phyloP scores from a whole-genome alignment of 2,888 invertebrate genomes.

The Gisinianus flammeolus region DNA sequence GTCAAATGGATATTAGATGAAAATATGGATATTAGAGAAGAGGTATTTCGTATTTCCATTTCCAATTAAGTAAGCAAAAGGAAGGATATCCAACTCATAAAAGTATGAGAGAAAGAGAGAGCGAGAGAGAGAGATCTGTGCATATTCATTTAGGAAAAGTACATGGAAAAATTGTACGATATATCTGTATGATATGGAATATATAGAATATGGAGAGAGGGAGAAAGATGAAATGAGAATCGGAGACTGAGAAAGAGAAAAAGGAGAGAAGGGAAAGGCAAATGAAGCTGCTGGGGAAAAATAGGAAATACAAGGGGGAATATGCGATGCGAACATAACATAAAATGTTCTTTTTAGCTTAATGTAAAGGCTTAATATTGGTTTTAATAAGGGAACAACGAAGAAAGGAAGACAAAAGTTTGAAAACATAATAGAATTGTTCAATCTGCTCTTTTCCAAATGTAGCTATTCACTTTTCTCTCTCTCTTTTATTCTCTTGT shows the following conservation, averaged over 20 bases:
- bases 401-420: conserved; percentile 46
- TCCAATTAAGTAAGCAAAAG: conserved; percentile 55
- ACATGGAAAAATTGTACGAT: conserved; percentile 23
- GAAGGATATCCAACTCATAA: conserved; percentile 42
- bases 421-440: conserved; percentile 52
- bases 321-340: conserved; percentile 23
- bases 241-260: background rate
- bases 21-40: conserved; percentile 37
- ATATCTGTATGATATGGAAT: conserved; percentile 2
- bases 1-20: conserved; percentile 30
- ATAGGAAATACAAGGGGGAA: conserved; percentile 14
- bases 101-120: conserved; percentile 30
- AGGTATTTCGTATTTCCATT: conserved; percentile 47
- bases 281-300: conserved; percentile 21
- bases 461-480: conserved; percentile 27
- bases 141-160: conserved; percentile 40
- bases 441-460: conserved; percentile 47
- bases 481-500: conserved; percentile 20
- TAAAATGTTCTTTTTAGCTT: conserved; percentile 47
- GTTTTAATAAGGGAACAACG: conserved; percentile 47
- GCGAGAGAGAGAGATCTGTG: conserved; percentile 8
- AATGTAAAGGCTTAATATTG: conserved; percentile 46
- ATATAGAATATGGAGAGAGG: conserved; percentile 23
- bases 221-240: conserved; percentile 1
- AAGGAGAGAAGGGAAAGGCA: conserved; percentile 11